Evolutionary conservation across 2,797 vertebrate genomes (phyloP).

Genomic region (Caiman crocodilus): DNA sequence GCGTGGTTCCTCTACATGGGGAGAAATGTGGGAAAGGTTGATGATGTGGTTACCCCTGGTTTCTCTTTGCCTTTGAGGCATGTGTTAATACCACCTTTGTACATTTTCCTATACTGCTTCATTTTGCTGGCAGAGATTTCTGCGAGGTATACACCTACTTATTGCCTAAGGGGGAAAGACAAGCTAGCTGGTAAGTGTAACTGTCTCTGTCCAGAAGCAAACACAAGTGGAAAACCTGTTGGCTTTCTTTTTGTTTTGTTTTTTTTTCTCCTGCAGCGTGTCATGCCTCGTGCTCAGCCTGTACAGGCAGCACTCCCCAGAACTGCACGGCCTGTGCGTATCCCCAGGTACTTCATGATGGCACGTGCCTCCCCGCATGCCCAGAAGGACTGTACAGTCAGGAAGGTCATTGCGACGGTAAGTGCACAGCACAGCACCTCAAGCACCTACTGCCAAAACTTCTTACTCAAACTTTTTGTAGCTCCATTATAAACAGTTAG

Average conservation of each 20-base stretch:
- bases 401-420: slow-evolving; percentile 83
- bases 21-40: neutral
- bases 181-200: accelerated
- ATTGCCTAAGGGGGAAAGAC: neutral
- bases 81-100: neutral
- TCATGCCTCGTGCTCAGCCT: slow-evolving; percentile 86
- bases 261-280: slow-evolving; percentile 82
- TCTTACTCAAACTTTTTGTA: accelerated
- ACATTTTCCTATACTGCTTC: neutral
- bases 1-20: neutral
- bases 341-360: slow-evolving; percentile 78
- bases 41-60: neutral
- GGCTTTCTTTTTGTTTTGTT: neutral
- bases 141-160: neutral
- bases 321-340: slow-evolving; percentile 86
- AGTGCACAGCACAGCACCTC: slow-evolving; percentile 36
- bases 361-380: slow-evolving; percentile 83
- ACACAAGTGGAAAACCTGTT: neutral
- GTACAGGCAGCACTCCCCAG: slow-evolving; percentile 78
- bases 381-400: slow-evolving; percentile 83
- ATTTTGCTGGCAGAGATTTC: neutral
- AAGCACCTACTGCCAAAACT: accelerated
- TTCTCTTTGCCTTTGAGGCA: neutral
- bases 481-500: accelerated
- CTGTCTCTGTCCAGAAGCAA: neutral